Conservation (phyloP, 1,140 invertebrate genomes). For the Paracyclopina nana region DNA sequence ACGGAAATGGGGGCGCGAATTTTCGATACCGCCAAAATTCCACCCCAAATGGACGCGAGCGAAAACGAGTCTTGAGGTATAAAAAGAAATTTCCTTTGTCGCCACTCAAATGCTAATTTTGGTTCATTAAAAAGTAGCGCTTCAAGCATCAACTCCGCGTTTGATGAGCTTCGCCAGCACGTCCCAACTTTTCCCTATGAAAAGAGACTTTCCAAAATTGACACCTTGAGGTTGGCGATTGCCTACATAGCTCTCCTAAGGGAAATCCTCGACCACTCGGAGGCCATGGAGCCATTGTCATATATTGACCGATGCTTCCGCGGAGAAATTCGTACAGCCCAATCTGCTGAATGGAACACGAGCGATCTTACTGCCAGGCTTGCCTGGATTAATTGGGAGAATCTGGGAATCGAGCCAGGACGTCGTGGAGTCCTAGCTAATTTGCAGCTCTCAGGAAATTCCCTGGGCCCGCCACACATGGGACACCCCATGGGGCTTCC, state of each 20-base stretch:
- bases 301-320: slow-evolving; percentile 79
- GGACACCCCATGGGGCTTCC: background rate
- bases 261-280: slow-evolving; percentile 60
- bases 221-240: slow-evolving; percentile 81
- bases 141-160: slow-evolving; percentile 90
- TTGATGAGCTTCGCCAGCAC: slow-evolving; percentile 78
- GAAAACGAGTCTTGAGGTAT: no score
- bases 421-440: slow-evolving; percentile 56
- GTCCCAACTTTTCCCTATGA: slow-evolving; percentile 98
- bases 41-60: no score
- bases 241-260: slow-evolving; percentile 84
- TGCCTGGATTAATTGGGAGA: slow-evolving; percentile 99
- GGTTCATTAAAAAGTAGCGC: slow-evolving; percentile 13
- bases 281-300: slow-evolving; percentile 62
- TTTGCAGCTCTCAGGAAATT: slow-evolving; percentile 51
- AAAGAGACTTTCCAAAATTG: slow-evolving; percentile 89
- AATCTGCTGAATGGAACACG: slow-evolving; percentile 80
- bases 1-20: no score
- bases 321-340: slow-evolving; percentile 56
- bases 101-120: no score
- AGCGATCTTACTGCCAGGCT: slow-evolving; percentile 88
- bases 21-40: no score
- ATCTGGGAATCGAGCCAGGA: slow-evolving; percentile 75
- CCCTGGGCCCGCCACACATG: slow-evolving; percentile 27
- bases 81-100: no score